Evolutionary conservation across 2,888 invertebrate genomes (phyloP), one percentile per base, ranked within the genome.

Genomic region (Odontothrips loti): DNA sequence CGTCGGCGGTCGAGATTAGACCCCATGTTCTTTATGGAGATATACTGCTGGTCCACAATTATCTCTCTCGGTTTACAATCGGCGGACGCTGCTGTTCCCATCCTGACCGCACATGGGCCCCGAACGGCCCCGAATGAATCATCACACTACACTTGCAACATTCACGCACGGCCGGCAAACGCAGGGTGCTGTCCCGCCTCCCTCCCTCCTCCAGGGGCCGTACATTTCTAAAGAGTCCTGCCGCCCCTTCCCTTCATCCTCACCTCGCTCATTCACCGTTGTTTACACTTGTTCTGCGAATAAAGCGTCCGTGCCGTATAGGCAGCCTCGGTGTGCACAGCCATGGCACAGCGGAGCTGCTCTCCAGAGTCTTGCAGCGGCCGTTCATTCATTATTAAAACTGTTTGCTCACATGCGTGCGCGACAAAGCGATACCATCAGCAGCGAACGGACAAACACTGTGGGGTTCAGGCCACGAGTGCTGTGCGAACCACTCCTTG

Each of bases 21-120:
- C 68, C 68, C 68, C 68, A 11, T 51, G 51, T 51, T 12, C 68
- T 75, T 75, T 75, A 75, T 75, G 68, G 68, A 75, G 68, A 75
- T 75, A 27, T 75, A 75, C 68, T 23, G 68, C 27, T 12, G 58
- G 58, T 23, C 12, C 27, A 75, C 68, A 75, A 75, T 75, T 75
- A 68, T 68, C 23, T 27, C 27, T 12, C 68, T 15, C 23, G 68
- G 23, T 75, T 75, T 75, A 75, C 68, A 12, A 12, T 10, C 23
- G 20, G 34, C 17, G 58, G 58, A 0, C 20, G 51, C 51, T 12
- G 6, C 51, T 17, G 51, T 10, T 2, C 58, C 58, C 58, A 15
- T 6, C 34, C 34, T 43, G 34, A 43, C 34, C 34, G 34, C 34
- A 43, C 34, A 43, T 6, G 6, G 3, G 17, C 58, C 58, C 15